These are phyloP conservation scores for Chauna torquata DNA, from an alignment of 2,113 vertebrate species.

Conservation along the genomic window DNA sequence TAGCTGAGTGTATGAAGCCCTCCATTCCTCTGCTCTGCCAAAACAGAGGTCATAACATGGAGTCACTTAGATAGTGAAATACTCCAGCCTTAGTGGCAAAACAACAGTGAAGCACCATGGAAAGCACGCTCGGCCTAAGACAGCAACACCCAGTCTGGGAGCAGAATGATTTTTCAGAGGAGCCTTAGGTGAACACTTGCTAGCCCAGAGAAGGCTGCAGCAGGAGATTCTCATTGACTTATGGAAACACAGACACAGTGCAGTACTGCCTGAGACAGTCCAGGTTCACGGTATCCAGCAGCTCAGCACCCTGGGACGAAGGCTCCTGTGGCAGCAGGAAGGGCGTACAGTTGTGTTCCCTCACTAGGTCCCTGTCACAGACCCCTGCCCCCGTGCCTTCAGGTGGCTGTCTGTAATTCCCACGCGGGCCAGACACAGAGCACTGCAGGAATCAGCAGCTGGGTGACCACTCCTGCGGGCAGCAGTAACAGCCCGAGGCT, in stretches of 20 bases:
- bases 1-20: rapidly evolving
- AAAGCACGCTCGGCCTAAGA: not conserved
- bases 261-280: rapidly evolving
- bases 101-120: rapidly evolving
- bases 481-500: not conserved
- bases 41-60: rapidly evolving
- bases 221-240: not conserved
- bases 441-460: not conserved
- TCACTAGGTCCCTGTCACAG: rapidly evolving
- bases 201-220: not conserved
- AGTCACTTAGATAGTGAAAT: too few relatives aligned
- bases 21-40: not conserved
- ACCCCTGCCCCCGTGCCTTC: too few relatives aligned
- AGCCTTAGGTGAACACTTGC: not conserved
- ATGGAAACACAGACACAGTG: rapidly evolving
- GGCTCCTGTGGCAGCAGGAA: not conserved
- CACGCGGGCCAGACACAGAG: not conserved
- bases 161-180: not conserved
- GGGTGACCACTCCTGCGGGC: too few relatives aligned
- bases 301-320: rapidly evolving
- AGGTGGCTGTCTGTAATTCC: too few relatives aligned
- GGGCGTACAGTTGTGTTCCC: rapidly evolving
- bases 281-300: rapidly evolving
- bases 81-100: not conserved
- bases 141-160: not conserved